Base-by-base conservation (phyloP, 2,113 vertebrate genomes). In the Corythaixoides concolor region DNA sequence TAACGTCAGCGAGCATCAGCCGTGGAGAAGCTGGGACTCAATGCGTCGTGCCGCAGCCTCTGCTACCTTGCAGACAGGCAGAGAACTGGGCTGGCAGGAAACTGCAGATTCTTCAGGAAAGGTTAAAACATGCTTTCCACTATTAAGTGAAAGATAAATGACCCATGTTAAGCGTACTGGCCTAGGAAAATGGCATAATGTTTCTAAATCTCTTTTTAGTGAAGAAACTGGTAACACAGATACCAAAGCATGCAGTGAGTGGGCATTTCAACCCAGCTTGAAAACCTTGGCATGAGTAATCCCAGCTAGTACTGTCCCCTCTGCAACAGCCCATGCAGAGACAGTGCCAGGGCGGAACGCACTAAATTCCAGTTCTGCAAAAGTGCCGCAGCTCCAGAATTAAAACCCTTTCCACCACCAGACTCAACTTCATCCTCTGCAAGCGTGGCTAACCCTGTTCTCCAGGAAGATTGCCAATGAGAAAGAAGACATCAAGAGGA, bases 1-100 rank as follows among this genome's bases (percentile, higher is more conserved):
- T 15, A 33, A 28, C 1, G 5, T 4, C 5, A 3, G 43, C 1
- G 56, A 64, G 63, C 27, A 19, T 5, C 1, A 2, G 62, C n/a
- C 5, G 1, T 1, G 30, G 35, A 43, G 47, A 58, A 33, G 76
- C 27, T 23, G 32, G 68, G 41, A 28, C 35, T 41, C 23, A 2
- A 12, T 1, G 41, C 41, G 12, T 43, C 41, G 14, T 43, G 11
- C 74, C 2, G 1, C 58, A 32, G 77, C 23, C 49, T 23, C 49
- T 12, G 49, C 49, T 22, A 50, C 49, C 49, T 43, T 43, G 41
- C 41, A 43, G 41, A 43, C 41, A 43, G 41, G 41, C 41, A 43
- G 41, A 43, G 41, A 43, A 43, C 41, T 43, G 49, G 49, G 49
- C 22, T 24, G 49, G 49, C 22, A 24, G 49, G 49, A 50, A 13